Conservation (phyloP, 2,113 vertebrate genomes). For the Cochlearius cochlearius region DNA sequence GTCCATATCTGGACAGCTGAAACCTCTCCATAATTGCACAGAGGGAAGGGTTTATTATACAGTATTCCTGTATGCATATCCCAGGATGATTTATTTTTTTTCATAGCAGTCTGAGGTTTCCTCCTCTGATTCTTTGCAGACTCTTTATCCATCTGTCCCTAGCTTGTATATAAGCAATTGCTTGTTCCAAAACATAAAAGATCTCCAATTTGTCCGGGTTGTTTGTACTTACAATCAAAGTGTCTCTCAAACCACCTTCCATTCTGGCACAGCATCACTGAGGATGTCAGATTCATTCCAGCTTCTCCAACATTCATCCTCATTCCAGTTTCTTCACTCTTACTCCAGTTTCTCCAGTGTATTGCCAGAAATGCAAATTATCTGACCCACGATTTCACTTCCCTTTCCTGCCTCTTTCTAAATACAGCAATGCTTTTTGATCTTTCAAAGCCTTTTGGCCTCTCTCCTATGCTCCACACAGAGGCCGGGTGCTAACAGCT, state of each 20-base stretch:
- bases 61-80: rapidly evolving
- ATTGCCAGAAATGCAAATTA: not conserved
- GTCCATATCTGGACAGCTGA: not conserved
- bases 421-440: not conserved
- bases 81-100: not conserved
- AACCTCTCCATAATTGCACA: not conserved
- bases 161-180: not conserved
- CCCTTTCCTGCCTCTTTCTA: not conserved
- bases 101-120: not conserved
- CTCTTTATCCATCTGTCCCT: not conserved
- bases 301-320: not conserved
- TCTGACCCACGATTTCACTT: not conserved
- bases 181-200: not conserved
- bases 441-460: not conserved
- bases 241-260: not conserved
- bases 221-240: not conserved
- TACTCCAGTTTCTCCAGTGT: not conserved
- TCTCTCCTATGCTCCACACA: not conserved
- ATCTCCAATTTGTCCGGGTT: not conserved
- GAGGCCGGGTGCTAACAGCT: not conserved
- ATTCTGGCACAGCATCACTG: not conserved
- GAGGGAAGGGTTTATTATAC: not conserved
- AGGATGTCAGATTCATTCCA: not conserved
- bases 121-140: not conserved
- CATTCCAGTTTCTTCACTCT: not conserved